Percentiles rank a stretch among this genome's conserved stretches.
These are phyloP conservation scores for Parnassius orleans DNA, from an alignment of 2,888 invertebrate genomes.

Conservation along the genomic window DNA sequence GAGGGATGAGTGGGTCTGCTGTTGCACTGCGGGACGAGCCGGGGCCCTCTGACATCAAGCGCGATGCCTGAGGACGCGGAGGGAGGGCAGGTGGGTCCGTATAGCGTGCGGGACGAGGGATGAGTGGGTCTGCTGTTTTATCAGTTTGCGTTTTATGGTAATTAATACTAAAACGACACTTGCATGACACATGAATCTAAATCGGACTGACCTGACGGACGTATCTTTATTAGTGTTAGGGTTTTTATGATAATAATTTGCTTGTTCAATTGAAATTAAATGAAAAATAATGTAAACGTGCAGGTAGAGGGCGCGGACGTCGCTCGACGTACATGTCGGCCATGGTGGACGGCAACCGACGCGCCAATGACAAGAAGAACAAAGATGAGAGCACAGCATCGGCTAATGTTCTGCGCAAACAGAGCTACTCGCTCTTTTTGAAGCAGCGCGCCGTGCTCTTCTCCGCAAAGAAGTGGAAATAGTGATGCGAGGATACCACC, in stretches of 20 bases:
- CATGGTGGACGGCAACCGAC: neutral
- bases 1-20: too few relatives aligned
- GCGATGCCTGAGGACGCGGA: too few relatives aligned
- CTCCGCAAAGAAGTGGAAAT: slow-evolving; percentile 79
- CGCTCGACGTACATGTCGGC: slow-evolving; percentile 33
- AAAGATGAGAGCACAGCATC: slow-evolving; percentile 12
- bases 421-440: slow-evolving; percentile 76
- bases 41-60: too few relatives aligned
- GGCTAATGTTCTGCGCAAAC: slow-evolving; percentile 54
- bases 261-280: too few relatives aligned
- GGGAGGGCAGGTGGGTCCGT: too few relatives aligned
- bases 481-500: slow-evolving; percentile 36
- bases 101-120: slow-evolving; percentile 80
- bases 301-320: slow-evolving; percentile 55
- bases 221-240: too few relatives aligned
- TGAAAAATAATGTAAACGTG: neutral
- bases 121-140: slow-evolving; percentile 69
- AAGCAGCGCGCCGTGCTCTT: slow-evolving; percentile 76
- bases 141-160: too few relatives aligned
- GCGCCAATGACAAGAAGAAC: slow-evolving; percentile 19
- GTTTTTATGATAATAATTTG: too few relatives aligned
- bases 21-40: too few relatives aligned
- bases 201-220: too few relatives aligned
- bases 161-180: too few relatives aligned
- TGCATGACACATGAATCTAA: too few relatives aligned